Base-by-base conservation (phyloP, 1,140 invertebrate genomes). In the Temnothorax curvispinosus region DNA sequence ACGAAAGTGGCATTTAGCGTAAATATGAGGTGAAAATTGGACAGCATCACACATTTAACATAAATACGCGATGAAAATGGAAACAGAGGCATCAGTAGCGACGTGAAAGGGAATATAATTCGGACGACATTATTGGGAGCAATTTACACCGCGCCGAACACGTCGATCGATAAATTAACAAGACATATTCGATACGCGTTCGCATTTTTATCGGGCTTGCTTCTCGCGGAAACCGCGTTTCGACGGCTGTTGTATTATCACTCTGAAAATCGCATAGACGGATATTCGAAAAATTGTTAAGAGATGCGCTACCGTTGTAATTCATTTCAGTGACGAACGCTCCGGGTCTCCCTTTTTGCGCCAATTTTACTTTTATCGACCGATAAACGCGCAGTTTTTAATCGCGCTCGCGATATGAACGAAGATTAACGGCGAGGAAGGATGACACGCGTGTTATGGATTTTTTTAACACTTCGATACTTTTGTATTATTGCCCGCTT, bases 151-250 rank as follows among this genome's bases (percentile, higher is more conserved):
- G 74, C 69, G 88, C 82, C 76, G 72, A 78, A 84, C 84, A 86
- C 81, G 71, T 60, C 86, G 86, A 91, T 92, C 90, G 90, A 92
- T 90, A 88, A 91, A 91, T 92, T 90, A 89, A 91, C 88, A 81
- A 90, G 85, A 75, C 81, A 64, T 87, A 85, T 80, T 75, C 78
- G 76, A 84, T 84, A 84, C 44, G 80, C 54, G 54, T 4, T 60
- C 69, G 41, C 80, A 75, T 84, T 84, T 84, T 75, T 84, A 60
- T 60, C 69, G 80, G 41, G 11, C 41, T 35, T 18, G 67, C 52
- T 47, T 21, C 67, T 84, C 80, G 64, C 50, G 44, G 54, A 58
- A 27, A 62, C 35, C 80, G 69, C 69, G 80, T 84, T 84, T 84
- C 80, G 80, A 75, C 67, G 52, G 54, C 69, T 72, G 80, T 82